Evolutionary conservation across 35 echinoderm and acorn worm species (phyloP).

Genomic region (Heliocidaris tuberculata): DNA sequence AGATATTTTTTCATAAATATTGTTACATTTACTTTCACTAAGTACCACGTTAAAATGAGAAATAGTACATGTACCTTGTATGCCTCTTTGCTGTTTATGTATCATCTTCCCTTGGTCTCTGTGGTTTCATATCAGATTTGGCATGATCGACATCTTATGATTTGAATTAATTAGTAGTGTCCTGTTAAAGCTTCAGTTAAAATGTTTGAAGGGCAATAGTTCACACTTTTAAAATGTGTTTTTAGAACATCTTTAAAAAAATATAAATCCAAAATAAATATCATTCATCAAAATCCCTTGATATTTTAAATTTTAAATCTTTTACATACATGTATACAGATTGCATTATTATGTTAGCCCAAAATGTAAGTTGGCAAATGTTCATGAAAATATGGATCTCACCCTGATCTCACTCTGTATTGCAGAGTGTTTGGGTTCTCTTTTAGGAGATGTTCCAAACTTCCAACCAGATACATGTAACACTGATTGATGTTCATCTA

Average conservation of each 20-base stretch:
- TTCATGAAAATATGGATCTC: background rate
- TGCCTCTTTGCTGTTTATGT: background rate
- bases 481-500: background rate
- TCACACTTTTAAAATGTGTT: background rate
- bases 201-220: too few species aligned
- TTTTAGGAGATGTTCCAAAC: background rate
- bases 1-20: too few species aligned
- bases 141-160: background rate
- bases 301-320: background rate
- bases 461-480: background rate
- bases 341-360: background rate
- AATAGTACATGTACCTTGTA: too few species aligned
- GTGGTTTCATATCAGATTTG: background rate
- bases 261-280: background rate
- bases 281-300: background rate
- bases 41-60: too few species aligned
- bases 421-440: background rate
- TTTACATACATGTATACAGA: too few species aligned
- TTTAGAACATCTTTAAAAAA: background rate
- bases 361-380: background rate
- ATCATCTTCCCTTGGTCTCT: too few species aligned
- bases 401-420: background rate
- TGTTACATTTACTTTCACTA: too few species aligned
- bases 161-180: background rate
- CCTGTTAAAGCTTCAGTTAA: background rate